Evolutionary conservation across 1,140 invertebrate species (phyloP), one percentile per base, ranked within the genome.

Genomic region (Oppia nitens): DNA sequence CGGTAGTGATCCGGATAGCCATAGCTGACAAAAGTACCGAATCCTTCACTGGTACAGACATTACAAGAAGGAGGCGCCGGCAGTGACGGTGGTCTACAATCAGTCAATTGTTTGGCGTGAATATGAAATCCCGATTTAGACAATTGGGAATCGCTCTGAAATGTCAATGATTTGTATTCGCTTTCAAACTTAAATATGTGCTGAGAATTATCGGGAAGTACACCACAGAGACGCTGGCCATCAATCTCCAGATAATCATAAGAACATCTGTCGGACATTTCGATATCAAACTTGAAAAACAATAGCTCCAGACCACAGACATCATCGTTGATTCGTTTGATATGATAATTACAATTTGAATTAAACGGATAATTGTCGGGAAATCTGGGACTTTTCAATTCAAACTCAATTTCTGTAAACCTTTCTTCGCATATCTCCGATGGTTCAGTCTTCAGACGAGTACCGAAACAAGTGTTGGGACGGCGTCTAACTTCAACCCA

Each of bases 221-320:
- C 54, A 17, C 64, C 67, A 53, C 67, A 68, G 11, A 67, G 60
- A 28, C 62, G 64, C 52, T 68, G 60, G 12, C 67, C 67, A 32
- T 67, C 67, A 48, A 68, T 62, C 17, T 62, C 49, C 1, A 68
- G 32, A 57, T 63, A 68, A 47, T 68, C 67, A 53, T 66, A 66
- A 26, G 60, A 58, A 55, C 67, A 68, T 6, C 60, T 58, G 32
- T 67, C 60, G 26, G 52, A 54, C 14, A 53, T 57, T 55, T 68
- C 67, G 0, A 67, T 48, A 45, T 68, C 63, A 48, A 68, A 68
- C 1, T 57, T 27, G 14, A 66, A 12, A 27, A 68, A 68, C n/a
- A 57, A 40, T 25, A 68, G 53, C 51, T 67, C 64, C 6, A 68
- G 25, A 1, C 58, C 60, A 32, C 67, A 68, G 20, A 68, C 60